Evolutionary conservation across 2,113 vertebrate genomes (phyloP).

Genomic region (Chloropsis cyanopogon): DNA sequence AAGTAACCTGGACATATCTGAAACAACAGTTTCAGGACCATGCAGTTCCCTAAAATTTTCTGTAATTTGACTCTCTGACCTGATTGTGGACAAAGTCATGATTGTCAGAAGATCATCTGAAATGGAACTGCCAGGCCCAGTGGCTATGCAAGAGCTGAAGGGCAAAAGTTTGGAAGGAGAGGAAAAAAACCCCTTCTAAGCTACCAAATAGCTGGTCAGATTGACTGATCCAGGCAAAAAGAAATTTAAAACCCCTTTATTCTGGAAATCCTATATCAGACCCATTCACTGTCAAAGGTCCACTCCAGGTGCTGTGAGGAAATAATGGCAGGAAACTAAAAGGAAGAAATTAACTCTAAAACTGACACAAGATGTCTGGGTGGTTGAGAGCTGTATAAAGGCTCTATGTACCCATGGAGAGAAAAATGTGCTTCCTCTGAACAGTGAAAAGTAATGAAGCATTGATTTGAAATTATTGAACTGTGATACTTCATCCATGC

Average conservation of each 20-base stretch:
- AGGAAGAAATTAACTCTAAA: neutral
- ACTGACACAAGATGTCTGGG: neutral
- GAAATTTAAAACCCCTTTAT: neutral
- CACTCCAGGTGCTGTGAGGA: neutral
- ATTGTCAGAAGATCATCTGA: neutral
- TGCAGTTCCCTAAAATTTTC: neutral
- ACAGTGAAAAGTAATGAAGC: neutral
- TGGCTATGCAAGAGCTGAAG: neutral
- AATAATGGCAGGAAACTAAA: neutral
- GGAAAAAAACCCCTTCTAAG: neutral
- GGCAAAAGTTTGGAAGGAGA: neutral
- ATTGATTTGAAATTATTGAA: constrained; percentile 18
- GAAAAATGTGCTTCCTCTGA: neutral
- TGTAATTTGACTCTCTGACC: neutral
- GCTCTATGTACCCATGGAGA: neutral
- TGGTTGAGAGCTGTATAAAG: neutral
- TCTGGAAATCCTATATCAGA: neutral
- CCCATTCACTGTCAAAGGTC: neutral
- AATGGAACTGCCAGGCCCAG: neutral
- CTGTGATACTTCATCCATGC: neutral
- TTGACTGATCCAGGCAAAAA: neutral
- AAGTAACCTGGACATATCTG: neutral
- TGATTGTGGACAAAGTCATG: neutral
- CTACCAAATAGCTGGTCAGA: neutral
- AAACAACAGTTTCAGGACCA: neutral